Evolutionary conservation across 2,888 invertebrate genomes (phyloP), one percentile per base, ranked within the genome.

Genomic region (Epinotia ramella): DNA sequence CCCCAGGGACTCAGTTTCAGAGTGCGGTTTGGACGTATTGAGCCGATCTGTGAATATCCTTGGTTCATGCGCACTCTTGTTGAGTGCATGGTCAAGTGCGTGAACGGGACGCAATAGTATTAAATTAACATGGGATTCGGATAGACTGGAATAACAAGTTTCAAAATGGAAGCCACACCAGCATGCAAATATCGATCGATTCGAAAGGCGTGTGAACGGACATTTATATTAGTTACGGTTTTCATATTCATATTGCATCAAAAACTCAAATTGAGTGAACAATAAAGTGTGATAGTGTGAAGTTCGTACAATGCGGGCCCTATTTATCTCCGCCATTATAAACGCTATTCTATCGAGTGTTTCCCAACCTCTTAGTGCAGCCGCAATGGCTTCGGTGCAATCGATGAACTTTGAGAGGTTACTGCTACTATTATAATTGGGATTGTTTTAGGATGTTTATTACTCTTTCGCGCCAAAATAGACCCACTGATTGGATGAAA

Each of bases 291-390:
- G 62, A 73, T 44, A 28, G 76, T 75, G 74, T 75, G 70, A 74
- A 69, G 63, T 74, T 60, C 12, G 70, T 46, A 57, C 44, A 71
- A 76, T 76, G 63, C 71, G 74, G 73, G 68, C 57, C 13, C 68
- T 70, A 71, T 66, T 75, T 75, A 65, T 70, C 64, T 70, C 24
- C 18, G 49, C 53, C 67, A 62, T 73, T 73, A 63, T 73, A 56
- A 56, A 68, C 59, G 69, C 72, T 63, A 63, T 64, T 73, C 73
- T 73, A 63, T 73, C 63, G 63, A 68, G 73, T 73, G 53, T 73
- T 73, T 73, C 73, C 73, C 73, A 73, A 73, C 63, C 53, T 68
- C 68, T 73, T 57, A 53, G 73, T 73, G 66, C 66, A 73, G 67
- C 63, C 56, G 65, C 20, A n/a, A 44, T 24, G 20, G 49, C 20